Base-by-base conservation (phyloP, 2,113 vertebrate species). In the Plectropomus leopardus region DNA sequence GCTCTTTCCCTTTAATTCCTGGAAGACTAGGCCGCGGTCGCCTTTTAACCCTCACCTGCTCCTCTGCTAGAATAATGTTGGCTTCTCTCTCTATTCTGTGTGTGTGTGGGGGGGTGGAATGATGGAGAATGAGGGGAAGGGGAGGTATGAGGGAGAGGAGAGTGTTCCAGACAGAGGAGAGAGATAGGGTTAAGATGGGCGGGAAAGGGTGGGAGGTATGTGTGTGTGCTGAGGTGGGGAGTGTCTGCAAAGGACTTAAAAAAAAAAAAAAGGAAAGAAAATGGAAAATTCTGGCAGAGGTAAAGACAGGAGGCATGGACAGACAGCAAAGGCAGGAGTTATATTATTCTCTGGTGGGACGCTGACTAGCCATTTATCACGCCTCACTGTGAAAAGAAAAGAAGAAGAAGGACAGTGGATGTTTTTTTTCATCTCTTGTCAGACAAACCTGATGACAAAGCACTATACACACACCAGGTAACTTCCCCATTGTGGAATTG, bases 21-120 rank as follows among this genome's bases (percentile, higher is more conserved):
- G 70, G 85, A 93, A 94, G 92, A 93, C 89, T 88, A 89, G 92
- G 88, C 92, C 59, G 44, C 45, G 58, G 90, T 92, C 82, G 91
- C 91, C 93, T 94, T 93, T 94, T 93, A 93, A 94, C 90, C 88
- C 89, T 91, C 87, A 92, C 85, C 92, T 91, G 82, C 84, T 93
- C 86, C 86, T 92, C 87, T 78, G 81, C 88, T 92, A 79, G 85
- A 92, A 93, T 93, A 94, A 94, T 89, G 90, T 90, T 89, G 91
- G 85, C 84, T 91, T 87, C 85, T 81, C 78, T 75, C 79, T 89
- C 57, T 73, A 55, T 80, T 84, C 78, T 76, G 72, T 77, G 54
- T 69, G 34, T 45, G 84, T 30, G 69, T 26, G 66, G 42, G 28
- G 72, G 47, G 57, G 73, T 70, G 70, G 54, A 64, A 77, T 84